Evolutionary conservation across 2,797 vertebrate species (phyloP), one percentile per base, ranked within the genome.

Genomic region (Malacoraja senta): DNA sequence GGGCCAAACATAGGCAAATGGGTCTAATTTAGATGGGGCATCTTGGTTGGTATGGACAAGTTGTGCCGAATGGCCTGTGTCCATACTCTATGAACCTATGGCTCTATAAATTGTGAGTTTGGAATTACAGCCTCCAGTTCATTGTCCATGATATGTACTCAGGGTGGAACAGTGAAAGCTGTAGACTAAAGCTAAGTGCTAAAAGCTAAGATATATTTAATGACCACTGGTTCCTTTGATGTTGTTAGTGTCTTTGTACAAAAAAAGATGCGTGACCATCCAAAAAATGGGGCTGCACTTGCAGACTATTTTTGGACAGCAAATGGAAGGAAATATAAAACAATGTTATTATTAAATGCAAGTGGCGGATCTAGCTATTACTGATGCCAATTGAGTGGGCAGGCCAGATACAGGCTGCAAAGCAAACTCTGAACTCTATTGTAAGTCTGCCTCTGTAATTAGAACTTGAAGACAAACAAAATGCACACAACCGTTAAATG

Each of bases 371-470:
- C 61, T 61, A 0, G 1, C 63, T 68, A 68, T 68, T 10, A 68
- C 15, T 68, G 84, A 32, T 12, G n/a, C 58, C 61, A 65, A 32
- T 32, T 35, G 84, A 35, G 61, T 35, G 63, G n/a, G n/a, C 63
- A 88, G 84, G 24, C 29, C n/a, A 88, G 84, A 88, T 68, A 65
- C 21, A 88, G 65, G 63, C n/a, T 88, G 63, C n/a, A 88, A 68
- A 4, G 63, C 63, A 12, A 26, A 68, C 61, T 88, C 26, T 35
- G 61, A 88, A 35, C 21, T 88, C 84, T 68, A 63, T 24, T 35
- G 84, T 24, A 65, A 86, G n/a, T 86, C 13, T 32, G 83, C 58
- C n/a, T 35, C 84, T 68, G 63, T 8, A 68, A 35, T 68, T 88
- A 68, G 63, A 88, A 19, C 32, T 68, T 61, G 32, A 35, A 88